phyloP scores from a whole-genome alignment of 2,888 invertebrate species.

The Drosophila antonietae region DNA sequence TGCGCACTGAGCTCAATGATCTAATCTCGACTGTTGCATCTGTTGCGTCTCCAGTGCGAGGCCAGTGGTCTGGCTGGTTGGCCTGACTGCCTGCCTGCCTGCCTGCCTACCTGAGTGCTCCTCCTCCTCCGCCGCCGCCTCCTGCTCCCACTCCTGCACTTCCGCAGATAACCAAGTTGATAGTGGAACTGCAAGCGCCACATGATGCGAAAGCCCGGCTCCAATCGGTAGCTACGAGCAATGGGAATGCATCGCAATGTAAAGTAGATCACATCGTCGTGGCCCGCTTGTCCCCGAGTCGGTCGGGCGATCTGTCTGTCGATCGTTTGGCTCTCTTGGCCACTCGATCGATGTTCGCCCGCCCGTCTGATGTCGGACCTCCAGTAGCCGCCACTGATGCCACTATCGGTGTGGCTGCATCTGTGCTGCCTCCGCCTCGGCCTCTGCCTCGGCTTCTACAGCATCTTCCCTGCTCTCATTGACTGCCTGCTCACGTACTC shows the following conservation, averaged over 20 bases:
- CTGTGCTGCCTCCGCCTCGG: conserved; percentile 17
- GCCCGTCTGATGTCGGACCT: conserved; percentile 45
- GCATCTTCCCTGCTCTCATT: conserved; percentile 48
- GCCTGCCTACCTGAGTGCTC: conserved; percentile 4
- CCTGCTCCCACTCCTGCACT: conserved; percentile 25
- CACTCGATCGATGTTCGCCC: conserved; percentile 22
- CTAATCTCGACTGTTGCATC: conserved; percentile 74
- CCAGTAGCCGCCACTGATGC: conserved; percentile 56
- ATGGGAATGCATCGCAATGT: conserved; percentile 61
- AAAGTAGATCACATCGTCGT: conserved; percentile 74
- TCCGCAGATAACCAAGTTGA: conserved; percentile 69
- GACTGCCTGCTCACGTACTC: conserved; percentile 72
- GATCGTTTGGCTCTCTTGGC: conserved; percentile 10
- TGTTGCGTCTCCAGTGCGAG: conserved; percentile 42
- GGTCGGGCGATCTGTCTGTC: conserved; percentile 21
- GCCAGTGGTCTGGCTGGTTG: conserved; percentile 15
- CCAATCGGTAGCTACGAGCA: conserved; percentile 39
- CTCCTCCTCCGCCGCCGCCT: conserved; percentile 2
- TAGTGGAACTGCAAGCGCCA: conserved; percentile 76
- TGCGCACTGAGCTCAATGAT: conserved; percentile 57
- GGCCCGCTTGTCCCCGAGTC: conserved; percentile 31
- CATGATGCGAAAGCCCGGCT: conserved; percentile 45
- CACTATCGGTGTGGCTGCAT: conserved; percentile 65
- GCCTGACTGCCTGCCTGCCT: background rate
- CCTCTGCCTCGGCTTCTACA: conserved; percentile 7